phyloP scores from a whole-genome alignment of 2,113 vertebrate genomes.

The Chlamydotis undulata region DNA sequence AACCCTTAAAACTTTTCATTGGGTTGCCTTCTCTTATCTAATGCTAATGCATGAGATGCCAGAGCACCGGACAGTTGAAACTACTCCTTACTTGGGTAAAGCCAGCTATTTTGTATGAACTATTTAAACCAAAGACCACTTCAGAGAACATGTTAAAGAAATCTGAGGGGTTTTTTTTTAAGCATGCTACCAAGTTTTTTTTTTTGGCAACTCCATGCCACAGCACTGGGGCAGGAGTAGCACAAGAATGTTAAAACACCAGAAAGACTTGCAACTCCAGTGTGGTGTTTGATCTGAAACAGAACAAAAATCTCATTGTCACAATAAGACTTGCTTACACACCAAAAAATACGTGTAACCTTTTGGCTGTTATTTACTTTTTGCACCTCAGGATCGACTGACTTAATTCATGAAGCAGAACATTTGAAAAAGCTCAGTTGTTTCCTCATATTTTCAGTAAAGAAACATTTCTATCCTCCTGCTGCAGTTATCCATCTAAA shows the following conservation, averaged over 20 bases:
- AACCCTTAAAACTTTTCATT: background rate
- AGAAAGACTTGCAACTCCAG: background rate
- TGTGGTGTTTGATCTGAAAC: background rate
- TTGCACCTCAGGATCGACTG: background rate
- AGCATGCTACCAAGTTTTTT: background rate
- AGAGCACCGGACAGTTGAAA: background rate
- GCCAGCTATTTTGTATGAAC: background rate
- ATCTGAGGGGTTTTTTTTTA: background rate
- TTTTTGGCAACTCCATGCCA: background rate
- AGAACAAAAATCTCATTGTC: background rate
- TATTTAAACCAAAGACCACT: background rate
- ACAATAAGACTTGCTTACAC: background rate
- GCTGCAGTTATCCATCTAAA: background rate
- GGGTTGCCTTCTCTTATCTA: background rate
- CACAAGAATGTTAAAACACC: background rate
- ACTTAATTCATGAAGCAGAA: background rate
- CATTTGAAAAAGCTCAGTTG: background rate
- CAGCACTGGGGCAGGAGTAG: background rate
- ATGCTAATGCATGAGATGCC: background rate
- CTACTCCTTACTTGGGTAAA: background rate
- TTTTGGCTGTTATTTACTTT: background rate
- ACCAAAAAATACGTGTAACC: background rate
- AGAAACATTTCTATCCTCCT: background rate
- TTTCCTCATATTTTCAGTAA: background rate
- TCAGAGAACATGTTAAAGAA: background rate